A percentile compares a stretch with the other conserved stretches of the same genome.
phyloP scores from a whole-genome alignment of 2,797 vertebrate species.

The Chiloscyllium punctatum region DNA sequence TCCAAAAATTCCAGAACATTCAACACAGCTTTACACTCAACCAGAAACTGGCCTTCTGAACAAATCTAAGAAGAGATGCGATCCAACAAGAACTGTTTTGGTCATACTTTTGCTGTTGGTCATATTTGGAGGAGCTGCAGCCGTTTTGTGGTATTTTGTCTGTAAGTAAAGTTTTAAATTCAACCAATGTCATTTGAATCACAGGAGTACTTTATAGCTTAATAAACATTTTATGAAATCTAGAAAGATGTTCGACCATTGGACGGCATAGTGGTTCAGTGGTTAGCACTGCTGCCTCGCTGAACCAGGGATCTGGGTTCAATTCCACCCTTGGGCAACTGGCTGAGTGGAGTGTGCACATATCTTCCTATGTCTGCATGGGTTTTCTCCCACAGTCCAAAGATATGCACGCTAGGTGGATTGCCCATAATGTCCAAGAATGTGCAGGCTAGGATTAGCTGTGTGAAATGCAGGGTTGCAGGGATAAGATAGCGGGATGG shows the following conservation, averaged over 20 bases:
- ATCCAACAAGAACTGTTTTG: background rate
- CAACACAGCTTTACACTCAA: background rate
- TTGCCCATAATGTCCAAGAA: no score
- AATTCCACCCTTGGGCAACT: no score
- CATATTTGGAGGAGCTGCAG: slow-evolving; percentile 5
- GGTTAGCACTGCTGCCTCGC: no score
- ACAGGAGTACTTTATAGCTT: background rate
- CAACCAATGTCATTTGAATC: background rate
- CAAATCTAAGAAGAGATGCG: background rate
- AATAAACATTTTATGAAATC: background rate
- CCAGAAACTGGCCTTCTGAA: background rate
- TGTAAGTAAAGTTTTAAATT: slow-evolving; percentile 25
- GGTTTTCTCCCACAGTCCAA: no score
- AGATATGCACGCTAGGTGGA: no score
- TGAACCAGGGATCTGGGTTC: no score
- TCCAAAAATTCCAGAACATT: background rate
- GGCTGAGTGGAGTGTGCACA: no score
- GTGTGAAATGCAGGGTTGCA: no score
- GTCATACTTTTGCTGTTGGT: background rate
- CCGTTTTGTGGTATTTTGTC: slow-evolving; percentile 27
- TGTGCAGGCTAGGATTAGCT: no score
- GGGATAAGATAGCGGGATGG: no score
- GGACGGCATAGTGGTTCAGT: no score
- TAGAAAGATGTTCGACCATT: background rate
- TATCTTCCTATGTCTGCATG: no score